Evolutionary conservation across 2,113 vertebrate genomes (phyloP), one percentile per base, ranked within the genome.

Genomic region (Gasterosteus aculeatus): DNA sequence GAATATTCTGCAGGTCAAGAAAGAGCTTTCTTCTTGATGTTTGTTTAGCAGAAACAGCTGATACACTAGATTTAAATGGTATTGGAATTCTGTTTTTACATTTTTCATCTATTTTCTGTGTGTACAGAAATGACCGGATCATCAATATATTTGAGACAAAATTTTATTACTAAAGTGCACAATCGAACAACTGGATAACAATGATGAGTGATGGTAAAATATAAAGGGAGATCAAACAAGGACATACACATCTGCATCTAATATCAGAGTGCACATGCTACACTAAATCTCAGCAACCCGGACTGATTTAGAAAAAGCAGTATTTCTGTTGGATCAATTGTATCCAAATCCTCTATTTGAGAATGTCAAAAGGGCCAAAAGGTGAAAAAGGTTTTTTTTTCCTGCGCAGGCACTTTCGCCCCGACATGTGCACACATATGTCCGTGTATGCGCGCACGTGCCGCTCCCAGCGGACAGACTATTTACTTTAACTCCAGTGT

Each of bases 1-100:
- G 75, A 92, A 92, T 90, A 90, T 89, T 85, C 72, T 39, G 64
- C 73, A 73, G 86, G 88, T 89, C 75, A 86, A 69, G 56, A 65
- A 74, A 78, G 41, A 72, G 71, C 75, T 67, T 81, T 68, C 74
- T 59, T 60, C 42, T 68, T 77, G 80, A 78, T 67, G 69, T 86
- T 81, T 85, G 53, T 77, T 69, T 5, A 16, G 8, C 38, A 68
- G 56, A 78, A 75, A 14, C 64, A 47, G 1, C 11, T 19, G 11
- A 18, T 35, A 7, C 7, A 22, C 31, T 11, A 57, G 14, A 51
- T 67, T 35, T 15, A 33, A 29, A n/a, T 33, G 2, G 0, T 39
- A 6, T 14, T 39, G 14, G 44, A 53, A 15, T 38, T 10, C 10
- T 18, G 29, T 42, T 46, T 42, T 12, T 14, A 31, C 1, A 12